Evolutionary conservation across 2,113 vertebrate species (phyloP).

Genomic region (Acrocephalus arundinaceus): DNA sequence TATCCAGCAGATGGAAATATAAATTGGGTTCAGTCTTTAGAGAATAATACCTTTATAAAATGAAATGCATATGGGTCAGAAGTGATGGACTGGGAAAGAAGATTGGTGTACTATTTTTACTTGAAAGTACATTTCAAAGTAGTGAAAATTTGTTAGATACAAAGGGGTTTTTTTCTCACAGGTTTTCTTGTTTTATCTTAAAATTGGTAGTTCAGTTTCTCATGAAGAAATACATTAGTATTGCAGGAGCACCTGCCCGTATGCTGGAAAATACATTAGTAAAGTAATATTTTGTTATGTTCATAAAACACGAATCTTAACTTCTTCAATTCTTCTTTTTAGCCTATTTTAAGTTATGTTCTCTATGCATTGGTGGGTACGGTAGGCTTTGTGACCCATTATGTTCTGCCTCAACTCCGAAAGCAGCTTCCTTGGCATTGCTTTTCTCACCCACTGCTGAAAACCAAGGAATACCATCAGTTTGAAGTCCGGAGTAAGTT

Average conservation of each 20-base stretch:
- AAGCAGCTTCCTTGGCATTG: slow-evolving; percentile 98
- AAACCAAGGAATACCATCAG: slow-evolving; percentile 94
- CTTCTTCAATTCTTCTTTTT: slow-evolving; percentile 28
- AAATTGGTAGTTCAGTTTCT: not conserved
- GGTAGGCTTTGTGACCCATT: slow-evolving; percentile 91
- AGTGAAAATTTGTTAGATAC: not conserved
- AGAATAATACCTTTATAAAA: not conserved
- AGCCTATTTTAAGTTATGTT: slow-evolving; percentile 96
- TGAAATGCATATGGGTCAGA: not conserved
- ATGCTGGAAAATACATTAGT: not conserved
- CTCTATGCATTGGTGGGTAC: slow-evolving; percentile 88
- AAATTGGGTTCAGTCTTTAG: not conserved
- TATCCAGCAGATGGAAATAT: not conserved
- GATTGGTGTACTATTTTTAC: not conserved
- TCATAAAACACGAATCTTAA: not conserved
- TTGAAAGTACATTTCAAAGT: not conserved
- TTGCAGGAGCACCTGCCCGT: not conserved
- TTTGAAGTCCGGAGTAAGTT: slow-evolving; percentile 96
- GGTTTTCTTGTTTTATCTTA: not conserved
- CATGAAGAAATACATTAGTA: not conserved
- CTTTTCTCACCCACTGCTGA: slow-evolving; percentile 95
- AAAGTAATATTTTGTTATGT: not conserved
- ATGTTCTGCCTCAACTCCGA: slow-evolving; percentile 92
- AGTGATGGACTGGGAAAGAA: not conserved
- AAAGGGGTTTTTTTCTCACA: not conserved